These are phyloP conservation scores for Pterobdella sp. DNA, from an alignment of 2,888 invertebrate species.

Conservation along the genomic window DNA sequence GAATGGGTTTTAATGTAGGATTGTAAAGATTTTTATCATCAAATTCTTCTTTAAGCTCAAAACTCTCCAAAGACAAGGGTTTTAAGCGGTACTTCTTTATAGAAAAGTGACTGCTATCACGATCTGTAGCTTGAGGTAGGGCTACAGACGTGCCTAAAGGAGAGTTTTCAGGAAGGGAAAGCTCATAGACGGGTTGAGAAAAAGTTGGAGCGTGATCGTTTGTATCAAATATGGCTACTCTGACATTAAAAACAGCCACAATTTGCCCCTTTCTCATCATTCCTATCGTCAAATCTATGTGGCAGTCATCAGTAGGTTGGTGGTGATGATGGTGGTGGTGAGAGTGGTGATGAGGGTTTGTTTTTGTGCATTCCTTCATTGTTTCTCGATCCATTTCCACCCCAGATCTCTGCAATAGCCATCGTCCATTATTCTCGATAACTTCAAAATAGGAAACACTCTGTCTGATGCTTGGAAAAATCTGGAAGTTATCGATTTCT, in stretches of 20 bases:
- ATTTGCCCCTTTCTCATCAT: slow-evolving; percentile 17
- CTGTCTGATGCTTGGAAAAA: slow-evolving; percentile 24
- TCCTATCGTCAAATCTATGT: slow-evolving; percentile 28
- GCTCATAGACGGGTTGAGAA: slow-evolving; percentile 20
- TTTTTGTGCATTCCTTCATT: slow-evolving; percentile 9
- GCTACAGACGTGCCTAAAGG: slow-evolving; percentile 20
- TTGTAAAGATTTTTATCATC: neutral
- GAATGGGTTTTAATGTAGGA: neutral
- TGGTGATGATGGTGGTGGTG: neutral
- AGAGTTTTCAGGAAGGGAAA: slow-evolving; percentile 25
- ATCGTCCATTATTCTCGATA: neutral
- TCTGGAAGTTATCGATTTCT: slow-evolving; percentile 19
- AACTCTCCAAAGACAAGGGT: neutral
- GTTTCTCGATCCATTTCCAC: slow-evolving; percentile 26
- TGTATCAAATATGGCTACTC: slow-evolving; percentile 25
- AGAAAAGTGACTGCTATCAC: slow-evolving; percentile 19
- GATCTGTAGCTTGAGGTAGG: slow-evolving; percentile 29
- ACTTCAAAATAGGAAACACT: slow-evolving; percentile 17
- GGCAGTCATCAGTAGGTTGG: slow-evolving; percentile 15
- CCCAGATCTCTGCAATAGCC: slow-evolving; percentile 9
- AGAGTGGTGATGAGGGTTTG: neutral
- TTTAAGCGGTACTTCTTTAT: slow-evolving; percentile 20
- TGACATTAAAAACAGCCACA: slow-evolving; percentile 9
- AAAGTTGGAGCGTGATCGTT: slow-evolving; percentile 30
- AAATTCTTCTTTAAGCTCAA: slow-evolving; percentile 19